Conservation (phyloP, 2,888 invertebrate genomes). For the Melangyna quadrimaculata region DNA sequence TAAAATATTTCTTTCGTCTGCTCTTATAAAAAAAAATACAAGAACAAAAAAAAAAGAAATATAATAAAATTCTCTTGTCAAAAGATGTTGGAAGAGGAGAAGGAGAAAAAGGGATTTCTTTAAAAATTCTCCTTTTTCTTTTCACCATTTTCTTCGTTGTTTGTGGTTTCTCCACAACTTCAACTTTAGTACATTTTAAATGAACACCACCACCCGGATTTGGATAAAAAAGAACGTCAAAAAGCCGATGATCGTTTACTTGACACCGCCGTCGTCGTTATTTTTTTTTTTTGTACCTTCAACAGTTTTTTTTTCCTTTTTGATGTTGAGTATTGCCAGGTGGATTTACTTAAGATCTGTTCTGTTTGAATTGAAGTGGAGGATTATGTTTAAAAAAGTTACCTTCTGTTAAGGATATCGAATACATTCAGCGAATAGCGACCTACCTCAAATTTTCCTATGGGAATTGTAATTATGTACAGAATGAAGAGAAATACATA, state of each 20-base stretch:
- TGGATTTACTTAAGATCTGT: neutral
- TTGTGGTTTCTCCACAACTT: conserved; percentile 58
- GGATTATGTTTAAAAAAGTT: neutral
- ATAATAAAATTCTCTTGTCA: conserved; percentile 28
- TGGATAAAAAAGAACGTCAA: conserved; percentile 67
- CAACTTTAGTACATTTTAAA: conserved; percentile 4
- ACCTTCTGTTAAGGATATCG: neutral
- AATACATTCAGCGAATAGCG: neutral
- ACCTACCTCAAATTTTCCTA: neutral
- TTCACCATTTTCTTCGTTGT: conserved; percentile 30
- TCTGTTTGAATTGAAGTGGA: neutral
- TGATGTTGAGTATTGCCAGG: conserved; percentile 62
- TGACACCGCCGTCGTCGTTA: conserved; percentile 23
- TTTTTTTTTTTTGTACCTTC: conserved; percentile 16
- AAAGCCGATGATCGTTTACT: conserved; percentile 69
- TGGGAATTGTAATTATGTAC: neutral
- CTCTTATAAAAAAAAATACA: neutral
- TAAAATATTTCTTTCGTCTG: conserved; percentile 11
- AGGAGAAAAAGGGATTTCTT: conserved; percentile 28
- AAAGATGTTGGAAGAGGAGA: neutral
- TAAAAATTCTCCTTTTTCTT: neutral
- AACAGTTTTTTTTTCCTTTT: neutral
- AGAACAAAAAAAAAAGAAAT: conserved; percentile 1
- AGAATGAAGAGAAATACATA: too few species aligned
- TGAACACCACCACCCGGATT: conserved; percentile 63